Evolutionary conservation across 2,888 invertebrate species (phyloP).

Genomic region (Rhamphomyia laevipes): DNA sequence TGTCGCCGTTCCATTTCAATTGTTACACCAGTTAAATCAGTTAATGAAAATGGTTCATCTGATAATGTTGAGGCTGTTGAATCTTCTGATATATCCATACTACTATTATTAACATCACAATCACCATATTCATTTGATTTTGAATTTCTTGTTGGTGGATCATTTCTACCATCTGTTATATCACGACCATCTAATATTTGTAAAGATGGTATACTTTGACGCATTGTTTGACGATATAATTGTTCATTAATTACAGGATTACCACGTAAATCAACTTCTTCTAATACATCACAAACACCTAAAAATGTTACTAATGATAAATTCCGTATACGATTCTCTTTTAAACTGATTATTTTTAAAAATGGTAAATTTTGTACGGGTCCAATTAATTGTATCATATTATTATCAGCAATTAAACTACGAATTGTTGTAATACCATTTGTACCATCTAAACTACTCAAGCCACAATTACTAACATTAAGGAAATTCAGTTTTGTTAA

Average conservation of each 20-base stretch:
- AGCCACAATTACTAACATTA: conserved; percentile 50
- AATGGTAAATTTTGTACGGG: conserved; percentile 45
- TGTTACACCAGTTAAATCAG: conserved; percentile 7
- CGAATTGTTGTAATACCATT: conserved; percentile 49
- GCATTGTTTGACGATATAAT: conserved; percentile 32
- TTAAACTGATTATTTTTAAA: conserved; percentile 38
- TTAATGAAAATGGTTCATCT: conserved; percentile 12
- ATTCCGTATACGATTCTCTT: conserved; percentile 32
- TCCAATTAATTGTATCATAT: conserved; percentile 49
- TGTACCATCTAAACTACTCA: conserved; percentile 54
- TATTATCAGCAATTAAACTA: conserved; percentile 51
- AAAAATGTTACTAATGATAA: conserved; percentile 31
- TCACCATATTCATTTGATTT: not conserved
- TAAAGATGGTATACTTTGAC: conserved; percentile 33
- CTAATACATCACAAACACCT: conserved; percentile 39
- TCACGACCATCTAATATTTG: conserved; percentile 35
- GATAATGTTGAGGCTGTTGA: conserved; percentile 13
- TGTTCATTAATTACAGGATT: conserved; percentile 36
- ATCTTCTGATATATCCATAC: not conserved
- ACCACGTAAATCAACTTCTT: conserved; percentile 42
- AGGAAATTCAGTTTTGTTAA: conserved; percentile 41
- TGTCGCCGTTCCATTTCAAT: conserved; percentile 9
- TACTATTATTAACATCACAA: conserved; percentile 1
- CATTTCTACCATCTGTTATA: conserved; percentile 12
- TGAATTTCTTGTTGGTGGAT: not conserved